Conservation (phyloP, 2,888 invertebrate genomes). For the Antitype chi region DNA sequence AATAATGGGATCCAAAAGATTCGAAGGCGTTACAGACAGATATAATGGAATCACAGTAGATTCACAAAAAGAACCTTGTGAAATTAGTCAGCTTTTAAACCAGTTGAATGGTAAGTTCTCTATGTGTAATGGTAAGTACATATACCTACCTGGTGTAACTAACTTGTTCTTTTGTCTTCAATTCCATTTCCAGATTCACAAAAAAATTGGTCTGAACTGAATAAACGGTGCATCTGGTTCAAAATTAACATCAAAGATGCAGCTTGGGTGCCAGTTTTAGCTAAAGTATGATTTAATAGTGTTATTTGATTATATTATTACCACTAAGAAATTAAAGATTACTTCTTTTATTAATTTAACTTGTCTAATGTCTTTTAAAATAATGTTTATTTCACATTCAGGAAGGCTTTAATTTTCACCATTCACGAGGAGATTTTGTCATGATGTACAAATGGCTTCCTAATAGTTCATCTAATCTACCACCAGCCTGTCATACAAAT, state of each 20-base stretch:
- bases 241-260: constrained; percentile 93
- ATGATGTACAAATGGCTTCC: constrained; percentile 96
- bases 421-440: constrained; percentile 94
- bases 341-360: not conserved
- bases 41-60: constrained; percentile 94
- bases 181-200: constrained; percentile 91
- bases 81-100: constrained; percentile 84
- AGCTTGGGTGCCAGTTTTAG: constrained; percentile 94
- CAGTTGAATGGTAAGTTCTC: constrained; percentile 91
- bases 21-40: constrained; percentile 90
- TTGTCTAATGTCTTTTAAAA: not conserved
- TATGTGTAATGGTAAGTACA: too few species aligned
- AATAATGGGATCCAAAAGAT: constrained; percentile 73
- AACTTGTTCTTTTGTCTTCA: not conserved
- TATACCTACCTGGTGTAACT: too few species aligned
- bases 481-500: constrained; percentile 95
- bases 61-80: constrained; percentile 91
- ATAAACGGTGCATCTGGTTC: constrained; percentile 95
- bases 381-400: constrained; percentile 71
- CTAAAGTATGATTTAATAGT: constrained; percentile 87
- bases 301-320: not conserved
- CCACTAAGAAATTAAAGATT: not conserved
- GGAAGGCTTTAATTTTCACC: constrained; percentile 96
- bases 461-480: constrained; percentile 91
- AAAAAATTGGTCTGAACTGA: constrained; percentile 91